Conservation (phyloP, 2,888 invertebrate species). For the Drosophila histrio region DNA sequence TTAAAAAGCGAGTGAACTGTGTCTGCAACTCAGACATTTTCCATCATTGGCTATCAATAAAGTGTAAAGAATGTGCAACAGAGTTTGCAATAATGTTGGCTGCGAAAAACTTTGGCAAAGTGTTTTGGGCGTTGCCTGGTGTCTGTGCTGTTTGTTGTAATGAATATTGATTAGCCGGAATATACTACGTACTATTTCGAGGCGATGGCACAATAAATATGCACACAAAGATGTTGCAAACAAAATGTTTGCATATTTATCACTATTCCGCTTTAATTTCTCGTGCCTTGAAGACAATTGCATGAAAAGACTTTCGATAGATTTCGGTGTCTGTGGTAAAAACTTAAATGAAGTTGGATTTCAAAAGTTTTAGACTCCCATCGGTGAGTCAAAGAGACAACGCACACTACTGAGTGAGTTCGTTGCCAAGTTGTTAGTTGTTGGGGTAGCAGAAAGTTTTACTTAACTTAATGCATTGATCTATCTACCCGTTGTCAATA, state of each 20-base stretch:
- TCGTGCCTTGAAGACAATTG: constrained; percentile 8
- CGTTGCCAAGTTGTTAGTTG: constrained; percentile 19
- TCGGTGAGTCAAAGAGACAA: constrained; percentile 56
- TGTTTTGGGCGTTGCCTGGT: constrained; percentile 14
- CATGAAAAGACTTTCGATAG: background rate
- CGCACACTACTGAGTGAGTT: constrained; percentile 11
- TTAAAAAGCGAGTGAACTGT: constrained; percentile 32
- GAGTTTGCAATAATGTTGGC: constrained; percentile 21
- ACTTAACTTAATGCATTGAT: constrained; percentile 69
- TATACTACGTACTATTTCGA: constrained; percentile 22
- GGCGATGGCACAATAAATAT: constrained; percentile 39
- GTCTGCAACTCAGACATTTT: background rate
- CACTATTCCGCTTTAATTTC: constrained; percentile 33
- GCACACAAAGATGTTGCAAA: constrained; percentile 36
- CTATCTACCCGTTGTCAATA: constrained; percentile 68
- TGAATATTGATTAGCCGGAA: constrained; percentile 71
- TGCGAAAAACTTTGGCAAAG: constrained; percentile 18
- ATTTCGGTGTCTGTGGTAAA: constrained; percentile 9
- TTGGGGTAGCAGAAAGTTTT: constrained; percentile 50
- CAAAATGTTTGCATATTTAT: constrained; percentile 66
- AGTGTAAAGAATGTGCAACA: constrained; percentile 35
- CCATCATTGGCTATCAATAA: constrained; percentile 32
- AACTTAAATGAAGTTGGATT: constrained; percentile 76
- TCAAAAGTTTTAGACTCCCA: constrained; percentile 59
- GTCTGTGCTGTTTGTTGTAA: constrained; percentile 39